Conservation (phyloP, 37 sponge, comb jelly and placozoan species). For the Corticium candelabrum region DNA sequence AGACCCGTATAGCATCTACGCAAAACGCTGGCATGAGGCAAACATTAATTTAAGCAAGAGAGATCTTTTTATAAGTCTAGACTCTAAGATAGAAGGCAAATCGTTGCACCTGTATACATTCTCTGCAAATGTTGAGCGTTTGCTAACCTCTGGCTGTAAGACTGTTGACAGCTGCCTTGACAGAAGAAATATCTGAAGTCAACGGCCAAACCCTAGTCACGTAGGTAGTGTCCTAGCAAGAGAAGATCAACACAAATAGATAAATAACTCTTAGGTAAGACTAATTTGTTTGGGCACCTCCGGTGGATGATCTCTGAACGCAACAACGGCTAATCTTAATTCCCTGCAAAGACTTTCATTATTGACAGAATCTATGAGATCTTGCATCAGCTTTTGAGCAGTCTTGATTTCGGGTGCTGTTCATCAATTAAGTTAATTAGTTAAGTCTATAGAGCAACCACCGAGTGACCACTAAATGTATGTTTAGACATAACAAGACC, state of each 20-base stretch:
- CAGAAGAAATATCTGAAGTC: not conserved
- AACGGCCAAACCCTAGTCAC: not conserved
- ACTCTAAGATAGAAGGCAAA: too few species aligned
- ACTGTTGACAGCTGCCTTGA: not conserved
- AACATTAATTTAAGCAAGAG: too few species aligned
- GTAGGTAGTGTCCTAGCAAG: not conserved
- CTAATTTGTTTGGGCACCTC: too few species aligned
- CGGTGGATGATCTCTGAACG: slow-evolving; percentile 1
- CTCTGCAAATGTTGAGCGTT: too few species aligned
- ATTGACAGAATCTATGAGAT: not conserved
- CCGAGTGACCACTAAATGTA: too few species aligned
- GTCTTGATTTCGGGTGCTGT: not conserved
- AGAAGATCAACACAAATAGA: not conserved
- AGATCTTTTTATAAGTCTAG: too few species aligned
- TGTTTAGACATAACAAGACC: too few species aligned
- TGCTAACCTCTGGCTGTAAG: not conserved
- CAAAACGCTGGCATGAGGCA: too few species aligned
- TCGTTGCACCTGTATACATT: too few species aligned
- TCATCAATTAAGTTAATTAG: too few species aligned
- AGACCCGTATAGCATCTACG: too few species aligned
- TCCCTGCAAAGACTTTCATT: not conserved
- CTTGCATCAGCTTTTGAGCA: not conserved
- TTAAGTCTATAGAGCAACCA: too few species aligned
- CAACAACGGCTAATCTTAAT: not conserved
- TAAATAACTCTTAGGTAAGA: not conserved